These are phyloP conservation scores for Epizoanthus rinbou DNA, from an alignment of 92 coral and sea anemone genomes.

Conservation along the genomic window DNA sequence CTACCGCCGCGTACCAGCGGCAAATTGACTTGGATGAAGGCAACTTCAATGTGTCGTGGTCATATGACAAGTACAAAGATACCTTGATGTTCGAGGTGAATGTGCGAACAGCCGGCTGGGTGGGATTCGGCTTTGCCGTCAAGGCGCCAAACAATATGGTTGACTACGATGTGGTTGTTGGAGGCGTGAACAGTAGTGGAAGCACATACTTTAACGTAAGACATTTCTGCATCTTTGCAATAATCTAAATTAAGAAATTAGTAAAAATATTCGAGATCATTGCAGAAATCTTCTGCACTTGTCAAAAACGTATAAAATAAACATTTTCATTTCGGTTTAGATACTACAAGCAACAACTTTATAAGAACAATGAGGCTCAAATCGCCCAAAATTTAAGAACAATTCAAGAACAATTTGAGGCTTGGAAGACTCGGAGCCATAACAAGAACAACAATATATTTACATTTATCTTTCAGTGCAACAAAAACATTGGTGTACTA, in stretches of 20 bases:
- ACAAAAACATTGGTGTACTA: no score
- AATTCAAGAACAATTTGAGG: no score
- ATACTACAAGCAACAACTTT: no score
- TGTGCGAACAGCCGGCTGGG: constrained; percentile 36
- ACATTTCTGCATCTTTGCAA: not conserved
- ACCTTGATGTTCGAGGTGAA: constrained; percentile 14
- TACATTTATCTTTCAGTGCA: no score
- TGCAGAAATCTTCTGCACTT: no score
- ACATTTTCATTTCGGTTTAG: no score
- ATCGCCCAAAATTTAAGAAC: no score
- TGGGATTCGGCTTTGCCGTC: constrained; percentile 33
- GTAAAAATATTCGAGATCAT: no score
- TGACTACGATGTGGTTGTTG: constrained; percentile 34
- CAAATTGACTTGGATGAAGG: not conserved
- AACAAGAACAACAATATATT: no score
- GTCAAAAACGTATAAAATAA: no score
- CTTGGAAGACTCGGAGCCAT: no score
- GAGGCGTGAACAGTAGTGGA: constrained; percentile 41
- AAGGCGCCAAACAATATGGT: constrained; percentile 25
- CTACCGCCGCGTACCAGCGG: not conserved
- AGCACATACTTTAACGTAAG: constrained; percentile 20
- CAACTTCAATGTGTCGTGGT: constrained; percentile 35
- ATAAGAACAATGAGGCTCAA: no score
- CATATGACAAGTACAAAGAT: constrained; percentile 19
- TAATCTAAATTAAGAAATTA: not conserved